Evolutionary conservation across 2,797 vertebrate species (phyloP), one percentile per base, ranked within the genome.

Genomic region (Myotis myotis): DNA sequence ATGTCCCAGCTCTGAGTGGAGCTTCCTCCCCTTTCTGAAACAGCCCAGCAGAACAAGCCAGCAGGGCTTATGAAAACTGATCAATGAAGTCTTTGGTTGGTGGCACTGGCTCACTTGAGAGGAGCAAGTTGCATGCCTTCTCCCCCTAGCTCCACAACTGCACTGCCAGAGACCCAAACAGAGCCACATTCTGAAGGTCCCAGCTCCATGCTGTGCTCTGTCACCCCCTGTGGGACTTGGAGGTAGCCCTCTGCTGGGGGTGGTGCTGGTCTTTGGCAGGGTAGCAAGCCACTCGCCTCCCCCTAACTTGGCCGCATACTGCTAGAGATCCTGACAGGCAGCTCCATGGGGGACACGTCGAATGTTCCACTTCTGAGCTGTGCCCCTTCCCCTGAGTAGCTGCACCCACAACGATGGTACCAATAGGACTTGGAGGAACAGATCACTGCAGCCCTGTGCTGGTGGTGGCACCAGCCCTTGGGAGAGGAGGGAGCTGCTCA

Each of bases 321-420:
- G 3, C 62, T 13, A 15, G 60, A 62, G 28, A 6, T 64, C 13
- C 15, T 64, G 28, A 64, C 6, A 16, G 13, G 62, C 1, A 30
- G 62, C 62, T 64, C 62, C 28, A 30, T n/a, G 15, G 13, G 62
- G 11, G 13, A n/a, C 3, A 64, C 0, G 0, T 5, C 2, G 1
- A 64, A 64, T n/a, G 62, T 64, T 30, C 30, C 13, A 64, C 6
- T 64, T 64, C 62, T n/a, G 62, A 17, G 62, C 2, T n/a, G 30
- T 30, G 13, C 62, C 62, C 30, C 30, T 64, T 64, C 28, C 62
- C 28, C 13, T 4, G 13, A 16, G 28, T 15, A 64, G 30, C 30
- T n/a, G 13, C 1, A 17, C 15, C 13, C 62, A 62, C 11, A 13
- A 64, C 62, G 30, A 64, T n/a, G 30, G 62, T n/a, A 15, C 30